Percentiles rank a stretch among this genome's conserved stretches.
Conservation (phyloP, 23 tunicate genomes). For the Aplidium turbinatum region DNA sequence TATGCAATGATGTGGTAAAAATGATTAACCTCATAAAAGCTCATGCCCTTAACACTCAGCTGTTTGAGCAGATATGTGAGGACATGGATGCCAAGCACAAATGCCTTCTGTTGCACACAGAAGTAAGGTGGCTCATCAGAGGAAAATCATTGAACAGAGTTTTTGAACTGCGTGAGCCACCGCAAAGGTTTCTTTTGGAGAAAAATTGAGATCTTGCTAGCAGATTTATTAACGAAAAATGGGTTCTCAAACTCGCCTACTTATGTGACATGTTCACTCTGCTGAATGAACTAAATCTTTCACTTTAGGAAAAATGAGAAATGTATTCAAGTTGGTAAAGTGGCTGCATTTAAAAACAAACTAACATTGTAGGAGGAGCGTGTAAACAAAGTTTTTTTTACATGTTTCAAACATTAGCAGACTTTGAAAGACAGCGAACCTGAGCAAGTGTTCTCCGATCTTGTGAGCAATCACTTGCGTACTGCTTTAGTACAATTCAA, state of each 20-base stretch:
- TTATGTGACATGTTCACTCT: no score
- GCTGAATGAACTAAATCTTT: no score
- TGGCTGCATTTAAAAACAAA: conserved; percentile 77
- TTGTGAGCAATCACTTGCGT: conserved; percentile 39
- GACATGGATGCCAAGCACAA: no score
- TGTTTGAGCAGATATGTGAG: no score
- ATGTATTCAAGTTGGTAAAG: conserved; percentile 33
- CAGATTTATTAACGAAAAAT: no score
- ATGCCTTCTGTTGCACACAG: conserved; percentile 26
- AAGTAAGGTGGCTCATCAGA: no score
- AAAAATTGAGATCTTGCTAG: conserved; percentile 44
- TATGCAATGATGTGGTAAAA: conserved; percentile 54
- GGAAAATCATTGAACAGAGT: conserved; percentile 45
- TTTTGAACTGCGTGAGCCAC: conserved; percentile 43
- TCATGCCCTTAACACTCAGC: conserved; percentile 59
- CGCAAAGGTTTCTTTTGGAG: conserved; percentile 48
- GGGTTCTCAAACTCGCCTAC: conserved; percentile 9
- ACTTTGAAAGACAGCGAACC: no score
- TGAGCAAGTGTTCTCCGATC: conserved; percentile 31
- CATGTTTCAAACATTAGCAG: conserved; percentile 46
- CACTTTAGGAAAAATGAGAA: no score
- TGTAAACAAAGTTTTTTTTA: conserved; percentile 30
- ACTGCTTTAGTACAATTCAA: conserved; percentile 25
- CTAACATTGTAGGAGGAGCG: conserved; percentile 44
- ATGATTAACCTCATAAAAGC: conserved; percentile 64